phyloP scores from a whole-genome alignment of 2,113 vertebrate species.

The Dasyurus viverrinus region DNA sequence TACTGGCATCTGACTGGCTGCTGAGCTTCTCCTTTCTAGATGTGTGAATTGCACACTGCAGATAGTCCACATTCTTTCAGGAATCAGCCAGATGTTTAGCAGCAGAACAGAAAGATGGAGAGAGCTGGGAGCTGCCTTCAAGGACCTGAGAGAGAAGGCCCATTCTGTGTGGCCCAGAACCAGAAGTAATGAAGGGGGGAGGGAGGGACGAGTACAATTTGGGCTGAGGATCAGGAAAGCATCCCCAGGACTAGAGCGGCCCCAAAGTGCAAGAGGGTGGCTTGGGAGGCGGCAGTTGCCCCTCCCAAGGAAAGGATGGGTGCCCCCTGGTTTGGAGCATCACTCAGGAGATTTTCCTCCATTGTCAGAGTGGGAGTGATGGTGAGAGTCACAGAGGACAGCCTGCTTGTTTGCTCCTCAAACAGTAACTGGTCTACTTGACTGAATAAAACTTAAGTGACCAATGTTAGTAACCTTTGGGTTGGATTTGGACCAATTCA shows the following conservation, averaged over 20 bases:
- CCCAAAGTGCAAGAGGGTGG: neutral
- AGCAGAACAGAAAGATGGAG: neutral
- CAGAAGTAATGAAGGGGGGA: too few relatives aligned
- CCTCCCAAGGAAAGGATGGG: neutral
- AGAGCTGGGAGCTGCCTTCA: neutral
- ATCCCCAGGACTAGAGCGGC: neutral
- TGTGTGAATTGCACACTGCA: constrained; percentile 19
- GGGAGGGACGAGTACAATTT: too few relatives aligned
- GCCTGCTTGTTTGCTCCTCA: neutral
- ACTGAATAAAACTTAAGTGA: constrained; percentile 19
- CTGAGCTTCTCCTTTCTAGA: constrained; percentile 13
- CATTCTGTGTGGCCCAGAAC: too few relatives aligned
- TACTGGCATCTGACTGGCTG: constrained; percentile 34
- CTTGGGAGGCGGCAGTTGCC: too few relatives aligned
- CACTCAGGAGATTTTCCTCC: neutral
- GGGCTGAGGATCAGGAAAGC: too few relatives aligned
- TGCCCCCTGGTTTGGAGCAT: neutral
- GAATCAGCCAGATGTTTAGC: neutral
- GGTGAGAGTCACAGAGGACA: neutral
- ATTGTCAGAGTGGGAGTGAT: neutral
- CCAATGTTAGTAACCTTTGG: constrained; percentile 24
- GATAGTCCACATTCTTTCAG: neutral
- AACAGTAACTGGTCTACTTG: neutral
- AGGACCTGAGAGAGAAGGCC: neutral
- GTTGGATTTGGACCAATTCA: constrained; percentile 30